phyloP scores from a whole-genome alignment of 2,888 invertebrate genomes.

The Allacma fusca region DNA sequence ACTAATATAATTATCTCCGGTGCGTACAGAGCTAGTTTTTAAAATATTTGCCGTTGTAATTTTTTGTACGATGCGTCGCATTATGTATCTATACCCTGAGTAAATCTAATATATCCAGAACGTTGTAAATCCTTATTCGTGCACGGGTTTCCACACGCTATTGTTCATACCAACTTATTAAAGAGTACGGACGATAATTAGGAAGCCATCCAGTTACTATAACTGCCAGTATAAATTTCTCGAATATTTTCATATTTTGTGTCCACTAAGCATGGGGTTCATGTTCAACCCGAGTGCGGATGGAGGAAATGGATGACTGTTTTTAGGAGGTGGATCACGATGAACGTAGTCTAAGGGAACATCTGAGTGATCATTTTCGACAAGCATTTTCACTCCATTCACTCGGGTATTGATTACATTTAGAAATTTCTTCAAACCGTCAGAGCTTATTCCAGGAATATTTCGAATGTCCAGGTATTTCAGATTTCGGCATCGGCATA shows the following conservation, averaged over 20 bases:
- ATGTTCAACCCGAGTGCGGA: background rate
- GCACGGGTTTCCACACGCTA: no score
- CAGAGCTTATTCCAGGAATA: constrained; percentile 55
- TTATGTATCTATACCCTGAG: no score
- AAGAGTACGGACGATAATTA: background rate
- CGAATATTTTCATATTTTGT: constrained; percentile 9
- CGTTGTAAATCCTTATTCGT: no score
- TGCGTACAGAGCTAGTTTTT: no score
- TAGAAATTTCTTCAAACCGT: constrained; percentile 57
- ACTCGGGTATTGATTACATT: constrained; percentile 41
- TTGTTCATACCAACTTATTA: no score
- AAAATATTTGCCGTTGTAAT: no score
- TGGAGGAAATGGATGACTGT: background rate
- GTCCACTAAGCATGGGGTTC: background rate
- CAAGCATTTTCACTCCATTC: constrained; percentile 45
- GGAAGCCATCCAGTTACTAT: background rate
- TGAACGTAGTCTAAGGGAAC: constrained; percentile 30
- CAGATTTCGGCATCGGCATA: constrained; percentile 62
- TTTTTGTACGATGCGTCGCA: no score
- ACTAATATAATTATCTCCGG: no score
- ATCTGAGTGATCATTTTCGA: constrained; percentile 48
- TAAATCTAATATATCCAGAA: no score
- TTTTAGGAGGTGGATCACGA: constrained; percentile 17
- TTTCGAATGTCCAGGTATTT: constrained; percentile 65
- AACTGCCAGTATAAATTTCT: background rate